Evolutionary conservation across 2,797 vertebrate genomes (phyloP).

Genomic region (Phataginus tricuspis): DNA sequence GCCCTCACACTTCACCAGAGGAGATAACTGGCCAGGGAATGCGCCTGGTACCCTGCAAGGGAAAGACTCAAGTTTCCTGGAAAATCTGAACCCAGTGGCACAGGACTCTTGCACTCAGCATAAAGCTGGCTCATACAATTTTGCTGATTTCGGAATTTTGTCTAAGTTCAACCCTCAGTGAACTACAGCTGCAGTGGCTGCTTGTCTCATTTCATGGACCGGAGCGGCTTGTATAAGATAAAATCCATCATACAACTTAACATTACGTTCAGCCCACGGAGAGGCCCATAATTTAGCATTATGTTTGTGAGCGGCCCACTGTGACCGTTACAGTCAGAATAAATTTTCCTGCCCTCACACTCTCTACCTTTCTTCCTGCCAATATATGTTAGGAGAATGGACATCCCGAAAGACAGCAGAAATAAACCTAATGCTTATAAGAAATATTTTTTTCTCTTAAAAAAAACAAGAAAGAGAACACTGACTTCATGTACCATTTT

Average conservation of each 20-base stretch:
- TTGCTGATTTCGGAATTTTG: constrained; percentile 61
- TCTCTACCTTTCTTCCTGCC: constrained; percentile 45
- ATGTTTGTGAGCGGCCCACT: constrained; percentile 60
- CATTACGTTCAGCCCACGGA: constrained; percentile 35
- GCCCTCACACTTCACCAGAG: background rate
- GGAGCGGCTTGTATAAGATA: constrained; percentile 42
- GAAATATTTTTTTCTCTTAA: constrained; percentile 6
- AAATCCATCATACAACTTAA: constrained; percentile 75
- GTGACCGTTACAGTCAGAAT: constrained; percentile 51
- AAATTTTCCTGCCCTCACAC: constrained; percentile 62
- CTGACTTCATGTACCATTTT: background rate
- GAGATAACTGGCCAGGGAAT: background rate
- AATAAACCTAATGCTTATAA: constrained; percentile 53
- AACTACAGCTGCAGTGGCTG: constrained; percentile 60
- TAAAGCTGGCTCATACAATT: background rate
- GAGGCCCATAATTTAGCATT: constrained; percentile 70
- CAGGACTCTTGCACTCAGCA: background rate
- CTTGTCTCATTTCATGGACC: constrained; percentile 69
- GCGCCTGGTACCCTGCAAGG: background rate
- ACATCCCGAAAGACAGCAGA: constrained; percentile 49
- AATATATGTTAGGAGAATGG: constrained; percentile 67
- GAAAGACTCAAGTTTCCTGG: constrained; percentile 34
- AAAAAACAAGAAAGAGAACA: constrained; percentile 56
- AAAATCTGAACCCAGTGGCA: background rate
- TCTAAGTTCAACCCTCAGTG: constrained; percentile 62